Evolutionary conservation across 2,888 invertebrate species (phyloP).

Genomic region (Mellilla xanthometata): DNA sequence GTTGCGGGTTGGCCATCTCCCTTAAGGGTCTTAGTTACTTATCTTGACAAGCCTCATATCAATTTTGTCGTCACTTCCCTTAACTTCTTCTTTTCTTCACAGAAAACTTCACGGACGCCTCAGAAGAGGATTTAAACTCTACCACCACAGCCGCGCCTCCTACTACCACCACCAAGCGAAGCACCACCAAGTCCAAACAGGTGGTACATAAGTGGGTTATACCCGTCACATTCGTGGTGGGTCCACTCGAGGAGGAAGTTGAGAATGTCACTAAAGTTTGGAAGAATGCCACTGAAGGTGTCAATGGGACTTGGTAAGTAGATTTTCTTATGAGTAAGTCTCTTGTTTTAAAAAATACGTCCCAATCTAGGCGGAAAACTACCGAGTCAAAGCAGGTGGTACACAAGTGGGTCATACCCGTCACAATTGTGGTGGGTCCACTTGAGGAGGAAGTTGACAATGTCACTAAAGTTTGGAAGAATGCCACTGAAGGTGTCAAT

Average conservation of each 20-base stretch:
- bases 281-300: constrained; percentile 54
- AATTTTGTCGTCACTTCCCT: too few species aligned
- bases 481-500: constrained; percentile 55
- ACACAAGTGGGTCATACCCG: constrained; percentile 89
- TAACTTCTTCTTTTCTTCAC: constrained; percentile 4
- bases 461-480: constrained; percentile 51
- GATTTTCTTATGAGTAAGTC: too few species aligned
- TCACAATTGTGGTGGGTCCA: constrained; percentile 88
- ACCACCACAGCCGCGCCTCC: constrained; percentile 54
- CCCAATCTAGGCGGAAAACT: constrained; percentile 45
- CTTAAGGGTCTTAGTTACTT: too few species aligned
- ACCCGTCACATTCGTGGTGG: constrained; percentile 89
- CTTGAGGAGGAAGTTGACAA: constrained; percentile 70
- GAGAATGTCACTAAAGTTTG: constrained; percentile 55
- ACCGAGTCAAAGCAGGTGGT: constrained; percentile 54
- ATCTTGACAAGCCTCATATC: too few species aligned
- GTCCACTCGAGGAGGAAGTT: constrained; percentile 77
- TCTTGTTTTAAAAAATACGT: too few species aligned
- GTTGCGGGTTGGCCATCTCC: too few species aligned
- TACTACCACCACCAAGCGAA: constrained; percentile 46
- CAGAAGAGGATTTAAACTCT: constrained; percentile 61
- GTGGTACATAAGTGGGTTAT: constrained; percentile 87
- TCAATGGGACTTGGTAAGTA: constrained; percentile 67
- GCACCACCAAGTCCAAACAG: constrained; percentile 48
- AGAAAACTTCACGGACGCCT: constrained; percentile 77